These are phyloP conservation scores for Callimico goeldii DNA, from an alignment of 2,797 vertebrate species.

Conservation along the genomic window DNA sequence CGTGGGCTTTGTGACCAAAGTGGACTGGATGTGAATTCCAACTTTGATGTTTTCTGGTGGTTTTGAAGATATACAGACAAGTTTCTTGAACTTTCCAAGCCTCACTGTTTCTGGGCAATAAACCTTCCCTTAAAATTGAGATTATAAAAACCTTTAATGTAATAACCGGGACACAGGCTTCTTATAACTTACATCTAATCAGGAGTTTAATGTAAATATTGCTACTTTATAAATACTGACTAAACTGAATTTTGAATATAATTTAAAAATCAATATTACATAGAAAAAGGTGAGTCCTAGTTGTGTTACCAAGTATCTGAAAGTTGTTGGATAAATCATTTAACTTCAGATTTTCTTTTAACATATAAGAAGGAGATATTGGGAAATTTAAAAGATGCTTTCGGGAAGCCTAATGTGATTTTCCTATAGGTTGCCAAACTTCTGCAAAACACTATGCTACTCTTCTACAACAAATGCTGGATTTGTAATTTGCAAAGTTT, in stretches of 20 bases:
- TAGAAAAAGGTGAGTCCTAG: neutral
- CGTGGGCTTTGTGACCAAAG: neutral
- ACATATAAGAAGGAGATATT: neutral
- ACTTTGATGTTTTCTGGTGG: neutral
- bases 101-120: neutral
- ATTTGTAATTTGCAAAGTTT: neutral
- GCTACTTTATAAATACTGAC: conserved; percentile 33
- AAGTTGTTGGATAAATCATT: neutral
- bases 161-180: neutral
- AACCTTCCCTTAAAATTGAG: neutral
- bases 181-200: neutral
- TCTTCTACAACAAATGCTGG: neutral
- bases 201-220: neutral
- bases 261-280: conserved; percentile 46
- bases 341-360: neutral
- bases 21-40: neutral
- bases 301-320: neutral
- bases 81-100: neutral
- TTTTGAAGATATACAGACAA: neutral
- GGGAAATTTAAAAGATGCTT: neutral
- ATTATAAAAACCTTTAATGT: neutral
- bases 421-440: neutral
- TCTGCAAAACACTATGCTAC: neutral
- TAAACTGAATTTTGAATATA: neutral
- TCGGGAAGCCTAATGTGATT: neutral